Evolutionary conservation across 2,113 vertebrate genomes (phyloP).

Genomic region (Desmodus rotundus): DNA sequence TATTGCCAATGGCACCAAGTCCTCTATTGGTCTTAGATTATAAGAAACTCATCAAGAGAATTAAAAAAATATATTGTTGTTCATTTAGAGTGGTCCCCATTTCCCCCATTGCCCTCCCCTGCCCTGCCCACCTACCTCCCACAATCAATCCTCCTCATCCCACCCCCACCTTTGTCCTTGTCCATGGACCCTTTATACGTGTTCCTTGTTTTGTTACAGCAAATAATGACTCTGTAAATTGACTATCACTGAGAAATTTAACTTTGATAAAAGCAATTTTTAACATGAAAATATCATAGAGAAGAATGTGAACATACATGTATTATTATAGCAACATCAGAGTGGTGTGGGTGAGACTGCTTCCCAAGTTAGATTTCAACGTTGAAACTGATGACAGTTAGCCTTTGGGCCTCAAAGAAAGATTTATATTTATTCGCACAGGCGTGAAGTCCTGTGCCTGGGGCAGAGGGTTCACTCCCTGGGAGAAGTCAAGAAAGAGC

Average conservation of each 20-base stretch:
- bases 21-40: neutral
- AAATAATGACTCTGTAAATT: neutral
- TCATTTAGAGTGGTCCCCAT: too few relatives aligned
- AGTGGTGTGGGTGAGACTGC: neutral
- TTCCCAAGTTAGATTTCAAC: neutral
- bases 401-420: neutral
- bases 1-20: neutral
- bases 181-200: too few relatives aligned
- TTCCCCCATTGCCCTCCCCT: too few relatives aligned
- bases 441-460: accelerated
- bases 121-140: too few relatives aligned
- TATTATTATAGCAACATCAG: neutral
- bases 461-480: accelerated
- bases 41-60: neutral
- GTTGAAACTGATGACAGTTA: neutral
- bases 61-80: too few relatives aligned
- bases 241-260: neutral
- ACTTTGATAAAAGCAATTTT: neutral
- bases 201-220: neutral
- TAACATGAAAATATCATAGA: neutral
- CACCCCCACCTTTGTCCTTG: too few relatives aligned
- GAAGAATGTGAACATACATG: neutral
- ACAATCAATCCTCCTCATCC: too few relatives aligned
- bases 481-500: neutral
- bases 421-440: neutral